Evolutionary conservation across 2,797 vertebrate species (phyloP).

Genomic region (Lophius americanus): DNA sequence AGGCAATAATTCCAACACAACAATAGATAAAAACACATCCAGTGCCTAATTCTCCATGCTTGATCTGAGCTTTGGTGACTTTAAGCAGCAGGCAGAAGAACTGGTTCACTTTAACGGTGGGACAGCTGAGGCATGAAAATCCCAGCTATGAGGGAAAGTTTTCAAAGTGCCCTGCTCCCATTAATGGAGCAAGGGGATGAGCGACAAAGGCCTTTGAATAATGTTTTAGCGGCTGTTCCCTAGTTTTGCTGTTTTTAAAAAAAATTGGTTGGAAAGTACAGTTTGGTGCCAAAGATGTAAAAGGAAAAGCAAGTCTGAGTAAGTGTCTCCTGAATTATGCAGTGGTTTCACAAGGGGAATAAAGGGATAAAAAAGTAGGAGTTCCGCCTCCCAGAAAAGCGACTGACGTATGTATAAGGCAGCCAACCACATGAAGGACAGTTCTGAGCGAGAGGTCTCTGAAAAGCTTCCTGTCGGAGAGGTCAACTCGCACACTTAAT

Average conservation of each 20-base stretch:
- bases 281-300: slow-evolving; percentile 78
- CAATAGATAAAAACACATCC: slow-evolving; percentile 27
- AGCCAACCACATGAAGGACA: slow-evolving; percentile 56
- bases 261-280: slow-evolving; percentile 67
- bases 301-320: slow-evolving; percentile 79
- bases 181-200: slow-evolving; percentile 75
- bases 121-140: slow-evolving; percentile 71
- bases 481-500: slow-evolving; percentile 41
- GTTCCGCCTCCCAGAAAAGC: background rate
- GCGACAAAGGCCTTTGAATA: slow-evolving; percentile 65
- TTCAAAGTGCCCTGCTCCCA: slow-evolving; percentile 58
- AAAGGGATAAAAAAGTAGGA: slow-evolving; percentile 47
- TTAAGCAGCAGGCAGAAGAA: slow-evolving; percentile 62
- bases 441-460: slow-evolving; percentile 37
- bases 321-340: slow-evolving; percentile 83
- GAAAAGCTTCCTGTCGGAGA: slow-evolving; percentile 43
- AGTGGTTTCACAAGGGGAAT: slow-evolving; percentile 62
- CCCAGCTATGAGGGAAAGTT: slow-evolving; percentile 61
- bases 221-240: slow-evolving; percentile 77
- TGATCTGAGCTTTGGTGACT: slow-evolving; percentile 59
- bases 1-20: slow-evolving; percentile 62
- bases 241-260: slow-evolving; percentile 46
- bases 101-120: slow-evolving; percentile 52
- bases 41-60: slow-evolving; percentile 51
- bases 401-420: slow-evolving; percentile 22